Conservation (phyloP, 2,888 invertebrate species). For the Ichneumon xanthorius region DNA sequence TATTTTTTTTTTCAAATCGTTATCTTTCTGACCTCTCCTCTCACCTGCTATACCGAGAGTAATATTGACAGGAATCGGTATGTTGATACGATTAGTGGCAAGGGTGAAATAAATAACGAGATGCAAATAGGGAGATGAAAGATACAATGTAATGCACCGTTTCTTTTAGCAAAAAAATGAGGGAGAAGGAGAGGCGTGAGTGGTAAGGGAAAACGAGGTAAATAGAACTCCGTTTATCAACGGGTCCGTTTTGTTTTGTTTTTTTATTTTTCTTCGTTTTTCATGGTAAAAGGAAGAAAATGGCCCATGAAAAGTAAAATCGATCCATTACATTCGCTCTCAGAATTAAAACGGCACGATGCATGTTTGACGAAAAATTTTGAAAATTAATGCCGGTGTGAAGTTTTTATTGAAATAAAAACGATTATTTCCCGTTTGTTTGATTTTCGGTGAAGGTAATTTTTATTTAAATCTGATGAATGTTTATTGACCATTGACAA, state of each 20-base stretch:
- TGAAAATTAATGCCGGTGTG: no score
- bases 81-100: conserved; percentile 42
- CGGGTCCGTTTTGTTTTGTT: no score
- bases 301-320: background rate
- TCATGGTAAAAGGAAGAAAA: background rate
- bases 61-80: conserved; percentile 7
- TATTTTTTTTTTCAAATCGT: conserved; percentile 22
- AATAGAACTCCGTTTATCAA: no score
- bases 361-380: background rate
- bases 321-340: background rate
- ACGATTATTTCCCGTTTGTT: no score
- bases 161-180: background rate
- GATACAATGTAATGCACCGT: background rate
- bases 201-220: no score
- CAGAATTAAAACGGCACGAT: background rate
- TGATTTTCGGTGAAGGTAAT: background rate
- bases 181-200: no score
- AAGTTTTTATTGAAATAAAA: no score
- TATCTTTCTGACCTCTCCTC: conserved; percentile 36
- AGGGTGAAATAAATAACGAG: background rate
- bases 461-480: no score
- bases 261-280: no score
- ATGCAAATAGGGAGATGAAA: conserved; percentile 39
- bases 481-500: background rate
- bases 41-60: conserved; percentile 29